These are phyloP conservation scores for Eledona agricola DNA, from an alignment of 2,888 invertebrate genomes.

Conservation along the genomic window DNA sequence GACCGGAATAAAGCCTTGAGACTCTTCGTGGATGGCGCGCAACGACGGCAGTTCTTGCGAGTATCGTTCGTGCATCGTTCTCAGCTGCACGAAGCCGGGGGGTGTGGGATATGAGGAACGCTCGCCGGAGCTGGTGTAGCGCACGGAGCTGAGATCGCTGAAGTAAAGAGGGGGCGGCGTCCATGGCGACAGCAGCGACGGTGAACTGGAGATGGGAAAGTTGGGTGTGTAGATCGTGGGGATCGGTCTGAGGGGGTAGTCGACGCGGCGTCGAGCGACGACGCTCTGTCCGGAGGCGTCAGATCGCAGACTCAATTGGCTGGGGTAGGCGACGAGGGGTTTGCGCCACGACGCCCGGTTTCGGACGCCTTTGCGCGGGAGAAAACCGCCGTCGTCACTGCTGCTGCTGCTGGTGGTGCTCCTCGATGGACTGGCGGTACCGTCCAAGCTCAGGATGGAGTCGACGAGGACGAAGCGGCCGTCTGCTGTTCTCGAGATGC, in stretches of 20 bases:
- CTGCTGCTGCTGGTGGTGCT: conserved; percentile 70
- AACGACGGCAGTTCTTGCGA: conserved; percentile 78
- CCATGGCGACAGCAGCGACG: conserved; percentile 70
- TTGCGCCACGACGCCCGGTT: conserved; percentile 72
- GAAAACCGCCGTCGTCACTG: conserved; percentile 87
- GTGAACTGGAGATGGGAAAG: conserved; percentile 72
- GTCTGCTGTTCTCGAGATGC: conserved; percentile 78
- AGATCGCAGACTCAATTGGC: conserved; percentile 71
- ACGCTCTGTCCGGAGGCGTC: conserved; percentile 69
- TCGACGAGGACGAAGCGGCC: conserved; percentile 76
- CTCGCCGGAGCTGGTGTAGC: conserved; percentile 81
- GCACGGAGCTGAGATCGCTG: conserved; percentile 87
- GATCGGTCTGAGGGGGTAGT: conserved; percentile 58
- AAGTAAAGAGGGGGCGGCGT: conserved; percentile 83
- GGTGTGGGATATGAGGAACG: conserved; percentile 74
- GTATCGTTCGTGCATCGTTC: conserved; percentile 73
- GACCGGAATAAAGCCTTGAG: conserved; percentile 68
- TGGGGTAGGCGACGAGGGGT: conserved; percentile 72
- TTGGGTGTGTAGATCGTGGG: conserved; percentile 61
- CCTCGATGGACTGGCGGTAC: conserved; percentile 64
- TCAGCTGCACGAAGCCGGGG: conserved; percentile 73
- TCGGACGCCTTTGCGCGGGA: conserved; percentile 67
- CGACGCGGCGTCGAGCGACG: conserved; percentile 49
- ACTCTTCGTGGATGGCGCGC: conserved; percentile 76
- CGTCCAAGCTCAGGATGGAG: conserved; percentile 64